Base-by-base conservation (phyloP, 2,888 invertebrate genomes). In the Amaurobius ferox region DNA sequence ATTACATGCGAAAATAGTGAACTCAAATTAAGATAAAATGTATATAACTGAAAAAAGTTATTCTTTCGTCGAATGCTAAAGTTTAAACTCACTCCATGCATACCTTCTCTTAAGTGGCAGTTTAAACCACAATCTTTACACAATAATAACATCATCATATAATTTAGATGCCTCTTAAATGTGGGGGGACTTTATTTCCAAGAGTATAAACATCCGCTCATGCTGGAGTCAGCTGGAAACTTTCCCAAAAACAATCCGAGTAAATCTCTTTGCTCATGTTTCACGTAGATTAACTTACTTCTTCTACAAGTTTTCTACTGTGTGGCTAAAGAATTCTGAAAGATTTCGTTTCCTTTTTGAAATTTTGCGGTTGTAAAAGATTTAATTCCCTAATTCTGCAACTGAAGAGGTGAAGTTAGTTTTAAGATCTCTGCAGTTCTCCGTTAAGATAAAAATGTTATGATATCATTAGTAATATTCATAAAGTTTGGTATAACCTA, bases 91-190 rank as follows among this genome's bases (percentile, higher is more conserved):
- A 19, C 23, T 23, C 23, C 19, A 55, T 16, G 23, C 3, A 1
- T 3, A 3, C 23, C 19, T 1, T 23, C 55, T 55, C 6, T 16
- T 55, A 55, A 55, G 23, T 55, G 23, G 55, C 55, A 23, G 5
- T n/a, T 55, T 55, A 55, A 55, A 55, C 55, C 55, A 11, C 55
- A 55, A 55, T 55, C 23, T 55, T 55, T 23, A 55, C 55, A 55
- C 55, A 55, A 55, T 55, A 55, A 19, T 23, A 55, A 55, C 55
- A 55, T 55, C 55, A 55, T 55, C 55, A 23, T 55, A 55, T 55
- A 55, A 55, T 55, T 55, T 55, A 55, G 55, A 23, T 23, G 55
- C 55, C 23, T 23, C 55, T 23, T 55, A 1, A 23, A 55, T 23
- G 55, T 23, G 55, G 55, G n/a, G 55, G 23, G 55, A 55, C 55